Evolutionary conservation across 2,797 vertebrate genomes (phyloP).

Genomic region (Sardinella longiceps): DNA sequence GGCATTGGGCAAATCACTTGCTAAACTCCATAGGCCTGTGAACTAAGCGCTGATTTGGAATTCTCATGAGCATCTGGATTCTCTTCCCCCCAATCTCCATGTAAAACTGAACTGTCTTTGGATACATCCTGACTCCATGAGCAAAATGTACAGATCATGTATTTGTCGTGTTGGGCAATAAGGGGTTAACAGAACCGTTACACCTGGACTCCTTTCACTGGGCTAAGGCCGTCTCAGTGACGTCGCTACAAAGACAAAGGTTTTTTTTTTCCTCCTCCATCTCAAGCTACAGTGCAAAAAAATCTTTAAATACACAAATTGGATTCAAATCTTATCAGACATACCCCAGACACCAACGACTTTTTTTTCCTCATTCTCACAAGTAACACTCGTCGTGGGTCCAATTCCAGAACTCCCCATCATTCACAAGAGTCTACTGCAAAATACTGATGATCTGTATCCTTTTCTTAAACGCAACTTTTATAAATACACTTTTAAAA

Average conservation of each 20-base stretch:
- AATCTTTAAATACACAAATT: constrained; percentile 6
- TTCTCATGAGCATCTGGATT: background rate
- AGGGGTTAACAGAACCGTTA: background rate
- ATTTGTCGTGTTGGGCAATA: background rate
- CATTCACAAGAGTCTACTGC: constrained; percentile 39
- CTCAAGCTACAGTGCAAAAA: constrained; percentile 19
- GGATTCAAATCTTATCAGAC: constrained; percentile 13
- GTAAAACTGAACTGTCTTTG: background rate
- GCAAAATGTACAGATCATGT: background rate
- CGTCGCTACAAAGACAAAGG: background rate
- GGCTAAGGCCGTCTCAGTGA: background rate
- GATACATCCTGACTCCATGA: background rate
- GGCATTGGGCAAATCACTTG: background rate
- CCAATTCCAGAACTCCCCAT: background rate
- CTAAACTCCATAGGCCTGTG: background rate
- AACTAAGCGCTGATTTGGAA: constrained; percentile 11
- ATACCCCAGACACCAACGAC: background rate
- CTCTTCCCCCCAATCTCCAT: constrained; percentile 7
- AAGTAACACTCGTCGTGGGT: background rate
- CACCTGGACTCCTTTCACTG: background rate
- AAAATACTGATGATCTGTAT: constrained; percentile 71
- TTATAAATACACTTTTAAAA: constrained; percentile 79
- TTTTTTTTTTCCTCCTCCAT: background rate
- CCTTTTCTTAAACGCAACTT: constrained; percentile 51
- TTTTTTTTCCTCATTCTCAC: background rate